These are phyloP conservation scores for Chelon labrosus DNA, from an alignment of 2,797 vertebrate genomes.

Conservation along the genomic window DNA sequence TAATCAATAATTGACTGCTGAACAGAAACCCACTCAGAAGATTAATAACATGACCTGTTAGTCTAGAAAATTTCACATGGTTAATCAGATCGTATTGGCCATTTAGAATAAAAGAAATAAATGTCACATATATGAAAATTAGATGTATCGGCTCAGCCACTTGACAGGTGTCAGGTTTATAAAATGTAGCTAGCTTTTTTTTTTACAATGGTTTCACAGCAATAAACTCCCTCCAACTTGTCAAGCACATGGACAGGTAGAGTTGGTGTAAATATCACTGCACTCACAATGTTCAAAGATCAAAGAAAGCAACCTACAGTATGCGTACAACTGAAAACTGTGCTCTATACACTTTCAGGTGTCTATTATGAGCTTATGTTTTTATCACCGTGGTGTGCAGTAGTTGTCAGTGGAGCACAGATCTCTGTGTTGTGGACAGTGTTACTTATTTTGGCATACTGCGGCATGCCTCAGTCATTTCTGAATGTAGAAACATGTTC, in stretches of 20 bases:
- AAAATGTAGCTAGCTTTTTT: no score
- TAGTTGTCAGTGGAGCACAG: conserved; percentile 48
- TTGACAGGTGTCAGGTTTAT: background rate
- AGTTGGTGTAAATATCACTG: background rate
- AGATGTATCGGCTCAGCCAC: no score
- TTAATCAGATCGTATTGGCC: no score
- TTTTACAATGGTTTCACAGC: no score
- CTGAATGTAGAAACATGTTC: conserved; percentile 26
- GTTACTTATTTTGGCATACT: conserved; percentile 59
- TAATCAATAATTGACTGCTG: conserved; percentile 27
- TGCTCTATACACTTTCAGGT: background rate
- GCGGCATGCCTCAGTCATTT: conserved; percentile 49
- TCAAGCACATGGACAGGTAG: background rate
- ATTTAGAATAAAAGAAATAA: no score
- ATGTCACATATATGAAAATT: no score
- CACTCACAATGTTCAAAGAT: no score
- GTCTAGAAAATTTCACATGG: no score
- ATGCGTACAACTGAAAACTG: background rate
- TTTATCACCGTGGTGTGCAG: conserved; percentile 39
- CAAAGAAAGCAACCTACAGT: background rate
- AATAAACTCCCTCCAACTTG: background rate
- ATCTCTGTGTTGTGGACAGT: conserved; percentile 74
- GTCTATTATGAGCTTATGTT: background rate
- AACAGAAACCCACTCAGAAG: conserved; percentile 1
- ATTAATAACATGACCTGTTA: no score